A percentile compares a stretch with the other conserved stretches of the same genome.
These are phyloP conservation scores for Drosophila fulvimacula DNA, from an alignment of 2,888 invertebrate genomes.

Conservation along the genomic window DNA sequence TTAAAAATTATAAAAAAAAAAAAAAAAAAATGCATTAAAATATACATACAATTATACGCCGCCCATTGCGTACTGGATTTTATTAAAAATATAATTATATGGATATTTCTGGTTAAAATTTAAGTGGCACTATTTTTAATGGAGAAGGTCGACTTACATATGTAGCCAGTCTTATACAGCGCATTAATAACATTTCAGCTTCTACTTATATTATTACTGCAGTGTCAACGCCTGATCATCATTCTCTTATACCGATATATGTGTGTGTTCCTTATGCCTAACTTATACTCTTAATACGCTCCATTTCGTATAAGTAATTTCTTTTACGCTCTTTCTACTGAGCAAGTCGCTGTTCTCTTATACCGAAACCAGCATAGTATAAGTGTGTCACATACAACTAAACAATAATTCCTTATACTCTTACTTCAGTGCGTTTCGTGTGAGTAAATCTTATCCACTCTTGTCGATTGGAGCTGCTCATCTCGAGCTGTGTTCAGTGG, in stretches of 20 bases:
- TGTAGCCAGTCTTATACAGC: too few species aligned
- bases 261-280: neutral
- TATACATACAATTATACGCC: constrained; percentile 59
- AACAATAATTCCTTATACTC: too few species aligned
- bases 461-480: neutral
- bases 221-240: neutral
- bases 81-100: constrained; percentile 18
- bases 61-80: constrained; percentile 31
- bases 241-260: neutral
- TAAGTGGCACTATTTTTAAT: neutral
- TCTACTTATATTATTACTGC: too few species aligned
- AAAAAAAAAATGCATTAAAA: constrained; percentile 55
- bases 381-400: too few species aligned
- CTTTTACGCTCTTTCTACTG: neutral
- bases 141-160: neutral
- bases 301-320: neutral
- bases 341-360: neutral
- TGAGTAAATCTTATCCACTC: too few species aligned
- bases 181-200: too few species aligned
- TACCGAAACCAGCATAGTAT: too few species aligned
- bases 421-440: too few species aligned
- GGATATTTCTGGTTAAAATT: neutral
- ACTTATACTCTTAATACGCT: neutral
- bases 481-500: neutral
- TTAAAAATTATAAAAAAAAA: constrained; percentile 54